Conservation (phyloP, 2,888 invertebrate species). For the Tetropium fuscum region DNA sequence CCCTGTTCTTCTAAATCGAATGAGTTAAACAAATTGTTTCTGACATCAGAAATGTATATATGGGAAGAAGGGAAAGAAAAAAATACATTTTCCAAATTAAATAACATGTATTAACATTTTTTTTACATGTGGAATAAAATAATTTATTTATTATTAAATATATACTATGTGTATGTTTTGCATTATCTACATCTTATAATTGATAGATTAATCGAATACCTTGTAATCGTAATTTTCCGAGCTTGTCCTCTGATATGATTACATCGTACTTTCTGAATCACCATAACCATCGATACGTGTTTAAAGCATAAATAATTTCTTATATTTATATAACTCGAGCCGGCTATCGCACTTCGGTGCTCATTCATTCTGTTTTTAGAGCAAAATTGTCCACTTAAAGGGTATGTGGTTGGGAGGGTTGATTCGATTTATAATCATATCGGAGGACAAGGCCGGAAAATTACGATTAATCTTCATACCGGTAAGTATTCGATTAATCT, state of each 20-base stretch:
- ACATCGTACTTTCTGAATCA: background rate
- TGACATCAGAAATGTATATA: too few relatives aligned
- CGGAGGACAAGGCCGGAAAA: conserved; percentile 1
- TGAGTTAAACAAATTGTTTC: too few relatives aligned
- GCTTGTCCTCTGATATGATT: conserved; percentile 27
- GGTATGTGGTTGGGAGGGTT: conserved; percentile 6
- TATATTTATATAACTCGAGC: too few relatives aligned
- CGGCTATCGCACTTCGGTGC: too few relatives aligned
- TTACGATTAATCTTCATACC: conserved; percentile 1
- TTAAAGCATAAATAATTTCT: conserved; percentile 3
- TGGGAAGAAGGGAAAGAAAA: too few relatives aligned
- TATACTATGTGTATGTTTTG: too few relatives aligned
- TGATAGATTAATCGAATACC: conserved; percentile 10
- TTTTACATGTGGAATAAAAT: too few relatives aligned
- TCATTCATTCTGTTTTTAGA: background rate
- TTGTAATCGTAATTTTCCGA: conserved; percentile 22
- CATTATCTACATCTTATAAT: too few relatives aligned
- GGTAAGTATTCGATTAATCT: conserved; percentile 23
- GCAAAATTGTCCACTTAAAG: background rate
- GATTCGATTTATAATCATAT: conserved; percentile 6
- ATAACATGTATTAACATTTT: too few relatives aligned
- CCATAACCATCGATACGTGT: conserved; percentile 1
- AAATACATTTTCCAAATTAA: too few relatives aligned
- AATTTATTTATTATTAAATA: too few relatives aligned
- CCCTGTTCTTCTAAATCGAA: too few relatives aligned